Conservation (phyloP, 2,888 invertebrate genomes). For the Lucinisca nassula region DNA sequence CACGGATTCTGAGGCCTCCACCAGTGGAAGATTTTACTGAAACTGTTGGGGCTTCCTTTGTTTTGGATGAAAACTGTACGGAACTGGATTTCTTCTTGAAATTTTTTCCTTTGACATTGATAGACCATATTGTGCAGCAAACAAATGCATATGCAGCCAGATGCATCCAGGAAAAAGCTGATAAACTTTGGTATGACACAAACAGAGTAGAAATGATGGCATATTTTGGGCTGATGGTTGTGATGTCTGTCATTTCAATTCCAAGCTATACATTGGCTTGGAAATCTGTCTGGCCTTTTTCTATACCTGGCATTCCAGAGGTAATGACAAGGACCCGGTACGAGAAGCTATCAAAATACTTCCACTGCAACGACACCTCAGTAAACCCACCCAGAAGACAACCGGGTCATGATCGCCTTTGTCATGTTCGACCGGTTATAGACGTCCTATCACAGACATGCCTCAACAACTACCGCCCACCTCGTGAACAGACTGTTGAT, state of each 20-base stretch:
- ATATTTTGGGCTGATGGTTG: conserved; percentile 35
- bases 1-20: too few species aligned
- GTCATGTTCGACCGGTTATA: conserved; percentile 33
- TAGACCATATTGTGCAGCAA: not conserved
- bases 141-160: not conserved
- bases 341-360: conserved; percentile 16
- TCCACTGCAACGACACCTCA: conserved; percentile 34
- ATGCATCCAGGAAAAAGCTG: not conserved
- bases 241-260: not conserved
- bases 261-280: conserved; percentile 26
- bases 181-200: not conserved
- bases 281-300: conserved; percentile 16
- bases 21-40: not conserved
- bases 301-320: conserved; percentile 13
- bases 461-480: conserved; percentile 21
- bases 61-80: not conserved
- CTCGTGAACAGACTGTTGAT: conserved; percentile 29
- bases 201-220: conserved; percentile 25
- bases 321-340: conserved; percentile 41
- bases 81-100: conserved; percentile 16
- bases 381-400: conserved; percentile 13
- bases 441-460: conserved; percentile 5
- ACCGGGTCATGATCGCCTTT: conserved; percentile 45
- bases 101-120: conserved; percentile 13
- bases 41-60: conserved; percentile 6